These are phyloP conservation scores for Ptilodon capucinus DNA, from an alignment of 2,888 invertebrate genomes.

Conservation along the genomic window DNA sequence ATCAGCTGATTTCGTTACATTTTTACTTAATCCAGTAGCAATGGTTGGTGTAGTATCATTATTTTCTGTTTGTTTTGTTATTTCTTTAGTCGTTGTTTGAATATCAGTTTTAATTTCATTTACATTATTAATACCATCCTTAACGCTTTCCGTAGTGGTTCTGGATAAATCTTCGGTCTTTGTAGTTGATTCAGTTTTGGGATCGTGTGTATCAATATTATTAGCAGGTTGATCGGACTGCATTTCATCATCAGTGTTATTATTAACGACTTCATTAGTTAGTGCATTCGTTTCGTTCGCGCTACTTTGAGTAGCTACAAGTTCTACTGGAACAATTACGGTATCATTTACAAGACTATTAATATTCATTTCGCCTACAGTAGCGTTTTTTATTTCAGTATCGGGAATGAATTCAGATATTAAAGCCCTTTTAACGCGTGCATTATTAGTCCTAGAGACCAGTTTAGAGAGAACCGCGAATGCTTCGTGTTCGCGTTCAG, in stretches of 20 bases:
- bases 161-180: constrained; percentile 22
- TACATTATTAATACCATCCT: background rate
- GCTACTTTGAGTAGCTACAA: background rate
- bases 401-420: constrained; percentile 24
- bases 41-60: constrained; percentile 9
- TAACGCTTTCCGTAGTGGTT: constrained; percentile 1
- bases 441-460: constrained; percentile 38
- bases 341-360: constrained; percentile 5
- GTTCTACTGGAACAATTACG: background rate
- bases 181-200: constrained; percentile 29
- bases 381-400: constrained; percentile 21
- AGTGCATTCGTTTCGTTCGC: constrained; percentile 7
- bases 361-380: constrained; percentile 6
- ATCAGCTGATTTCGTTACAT: constrained; percentile 10
- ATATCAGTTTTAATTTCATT: constrained; percentile 1
- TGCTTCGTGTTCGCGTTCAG: constrained; percentile 60
- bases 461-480: constrained; percentile 51
- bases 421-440: constrained; percentile 34
- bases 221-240: background rate
- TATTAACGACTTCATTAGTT: constrained; percentile 1
- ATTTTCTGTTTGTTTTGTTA: constrained; percentile 7
- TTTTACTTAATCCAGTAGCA: constrained; percentile 7
- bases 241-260: background rate
- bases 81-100: constrained; percentile 7
- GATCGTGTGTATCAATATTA: constrained; percentile 13